These are phyloP conservation scores for Acanthiza pusilla DNA, from an alignment of 2,797 vertebrate genomes.

Conservation along the genomic window DNA sequence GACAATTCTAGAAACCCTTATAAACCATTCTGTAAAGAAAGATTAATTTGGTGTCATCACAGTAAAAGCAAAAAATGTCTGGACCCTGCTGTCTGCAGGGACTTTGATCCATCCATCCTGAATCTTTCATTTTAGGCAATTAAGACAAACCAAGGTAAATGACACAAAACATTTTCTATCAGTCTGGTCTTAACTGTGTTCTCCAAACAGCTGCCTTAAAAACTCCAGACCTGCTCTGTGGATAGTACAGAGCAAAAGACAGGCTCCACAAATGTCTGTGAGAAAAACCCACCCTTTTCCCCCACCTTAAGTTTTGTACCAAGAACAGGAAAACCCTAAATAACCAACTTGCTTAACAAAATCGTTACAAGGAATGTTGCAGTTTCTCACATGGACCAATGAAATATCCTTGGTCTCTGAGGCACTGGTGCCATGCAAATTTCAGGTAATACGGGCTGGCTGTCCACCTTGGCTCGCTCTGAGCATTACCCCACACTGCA, in stretches of 20 bases:
- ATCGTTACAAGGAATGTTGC: background rate
- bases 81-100: background rate
- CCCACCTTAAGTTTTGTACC: accelerated
- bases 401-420: background rate
- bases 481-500: background rate
- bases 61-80: background rate
- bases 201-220: background rate
- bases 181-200: background rate
- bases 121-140: background rate
- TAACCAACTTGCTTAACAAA: background rate
- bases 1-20: background rate
- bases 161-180: background rate
- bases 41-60: background rate
- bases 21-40: background rate
- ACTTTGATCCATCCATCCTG: background rate
- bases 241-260: background rate
- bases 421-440: background rate
- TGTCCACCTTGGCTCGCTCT: background rate
- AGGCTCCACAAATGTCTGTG: background rate
- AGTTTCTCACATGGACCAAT: background rate
- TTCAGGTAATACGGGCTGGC: background rate
- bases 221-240: background rate
- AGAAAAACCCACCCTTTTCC: accelerated
- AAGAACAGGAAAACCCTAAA: background rate
- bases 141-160: background rate